Percentiles rank a stretch among this genome's conserved stretches.
These are phyloP conservation scores for Drosophila elegans DNA, from an alignment of 1,140 invertebrate genomes.

Conservation along the genomic window DNA sequence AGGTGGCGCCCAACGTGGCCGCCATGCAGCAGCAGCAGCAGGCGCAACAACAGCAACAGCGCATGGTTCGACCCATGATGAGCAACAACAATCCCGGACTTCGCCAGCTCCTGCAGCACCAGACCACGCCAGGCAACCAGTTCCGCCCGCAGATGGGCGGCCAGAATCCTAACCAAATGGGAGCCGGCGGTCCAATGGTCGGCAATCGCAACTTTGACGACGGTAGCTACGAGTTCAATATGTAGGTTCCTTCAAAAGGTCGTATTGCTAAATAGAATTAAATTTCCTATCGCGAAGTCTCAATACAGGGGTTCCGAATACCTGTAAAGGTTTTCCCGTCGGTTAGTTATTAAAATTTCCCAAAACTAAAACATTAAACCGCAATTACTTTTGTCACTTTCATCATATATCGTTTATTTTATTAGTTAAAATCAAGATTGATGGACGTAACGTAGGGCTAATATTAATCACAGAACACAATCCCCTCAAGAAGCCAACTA, in stretches of 20 bases:
- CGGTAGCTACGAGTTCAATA: constrained; percentile 72
- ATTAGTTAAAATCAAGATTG: constrained; percentile 53
- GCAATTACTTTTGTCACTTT: constrained; percentile 8
- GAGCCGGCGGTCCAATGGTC: constrained; percentile 76
- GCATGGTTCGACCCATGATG: constrained; percentile 88
- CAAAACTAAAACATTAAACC: background rate
- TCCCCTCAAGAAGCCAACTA: background rate
- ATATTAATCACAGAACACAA: constrained; percentile 74
- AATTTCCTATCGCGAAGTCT: background rate
- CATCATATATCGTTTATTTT: constrained; percentile 33
- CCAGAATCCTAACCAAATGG: constrained; percentile 77
- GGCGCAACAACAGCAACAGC: constrained; percentile 76
- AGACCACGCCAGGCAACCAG: constrained; percentile 84
- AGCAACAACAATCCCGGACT: constrained; percentile 89
- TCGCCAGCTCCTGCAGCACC: constrained; percentile 89
- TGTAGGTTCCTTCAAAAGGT: constrained; percentile 52
- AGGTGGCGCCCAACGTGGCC: constrained; percentile 65
- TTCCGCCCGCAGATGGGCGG: constrained; percentile 82
- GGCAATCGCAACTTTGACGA: constrained; percentile 81
- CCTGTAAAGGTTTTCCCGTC: no score
- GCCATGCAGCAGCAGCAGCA: constrained; percentile 83
- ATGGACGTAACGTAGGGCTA: constrained; percentile 21
- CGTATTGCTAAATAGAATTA: background rate
- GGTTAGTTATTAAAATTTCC: no score
- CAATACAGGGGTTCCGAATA: no score